phyloP scores from a whole-genome alignment of 2,888 invertebrate genomes.

The Napeogenes sylphis region DNA sequence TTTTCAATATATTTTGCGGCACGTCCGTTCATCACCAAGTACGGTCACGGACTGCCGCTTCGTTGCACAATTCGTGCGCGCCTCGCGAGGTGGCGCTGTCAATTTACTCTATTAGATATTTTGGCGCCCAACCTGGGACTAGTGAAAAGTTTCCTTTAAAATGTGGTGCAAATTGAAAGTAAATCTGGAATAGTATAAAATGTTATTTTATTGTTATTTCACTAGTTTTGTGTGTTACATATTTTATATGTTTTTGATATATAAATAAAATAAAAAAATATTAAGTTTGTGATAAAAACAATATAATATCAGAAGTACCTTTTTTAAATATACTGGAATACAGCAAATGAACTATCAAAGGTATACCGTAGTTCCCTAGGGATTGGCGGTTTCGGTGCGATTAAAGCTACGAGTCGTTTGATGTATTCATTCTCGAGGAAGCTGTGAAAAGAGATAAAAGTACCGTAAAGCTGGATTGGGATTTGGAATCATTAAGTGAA shows the following conservation, averaged over 20 bases:
- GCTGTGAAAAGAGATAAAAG: constrained; percentile 44
- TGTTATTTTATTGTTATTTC: not conserved
- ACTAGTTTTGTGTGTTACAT: not conserved
- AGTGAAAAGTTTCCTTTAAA: constrained; percentile 26
- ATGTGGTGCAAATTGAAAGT: constrained; percentile 25
- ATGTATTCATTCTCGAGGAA: constrained; percentile 55
- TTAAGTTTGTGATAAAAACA: not conserved
- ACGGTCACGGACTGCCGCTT: constrained; percentile 60
- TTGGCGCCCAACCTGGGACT: constrained; percentile 57
- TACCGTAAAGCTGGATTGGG: constrained; percentile 45
- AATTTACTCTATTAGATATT: constrained; percentile 51
- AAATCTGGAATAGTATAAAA: not conserved
- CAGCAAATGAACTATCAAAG: constrained; percentile 44
- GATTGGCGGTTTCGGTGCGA: constrained; percentile 53
- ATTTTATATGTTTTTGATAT: not conserved
- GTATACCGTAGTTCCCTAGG: constrained; percentile 31
- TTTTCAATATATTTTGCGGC: constrained; percentile 48
- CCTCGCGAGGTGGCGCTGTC: constrained; percentile 65
- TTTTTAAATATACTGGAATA: not conserved
- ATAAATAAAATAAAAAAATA: too few species aligned
- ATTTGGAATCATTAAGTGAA: constrained; percentile 43
- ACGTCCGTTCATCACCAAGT: constrained; percentile 55
- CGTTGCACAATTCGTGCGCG: constrained; percentile 45
- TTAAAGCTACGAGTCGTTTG: constrained; percentile 60
- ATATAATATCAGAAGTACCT: constrained; percentile 8